These are phyloP conservation scores for Melopsittacus undulatus DNA, from an alignment of 2,797 vertebrate genomes.

Conservation along the genomic window DNA sequence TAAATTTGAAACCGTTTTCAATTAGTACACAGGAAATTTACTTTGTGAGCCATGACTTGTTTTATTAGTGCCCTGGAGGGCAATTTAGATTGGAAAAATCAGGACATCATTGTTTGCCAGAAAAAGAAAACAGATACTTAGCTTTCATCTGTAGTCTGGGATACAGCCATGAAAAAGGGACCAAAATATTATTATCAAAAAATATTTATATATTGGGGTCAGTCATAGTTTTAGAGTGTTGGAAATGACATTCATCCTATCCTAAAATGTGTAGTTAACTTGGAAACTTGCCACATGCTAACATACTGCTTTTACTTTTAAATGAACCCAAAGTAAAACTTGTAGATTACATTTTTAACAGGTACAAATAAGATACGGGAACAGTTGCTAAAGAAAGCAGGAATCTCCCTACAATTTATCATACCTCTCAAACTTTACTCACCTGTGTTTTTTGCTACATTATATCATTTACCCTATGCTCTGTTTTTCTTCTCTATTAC, in stretches of 20 bases:
- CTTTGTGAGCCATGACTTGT: constrained; percentile 57
- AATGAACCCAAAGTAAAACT: background rate
- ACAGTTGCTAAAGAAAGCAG: background rate
- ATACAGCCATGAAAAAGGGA: constrained; percentile 27
- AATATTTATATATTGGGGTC: constrained; percentile 41
- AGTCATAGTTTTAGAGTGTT: constrained; percentile 36
- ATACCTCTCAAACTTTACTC: background rate
- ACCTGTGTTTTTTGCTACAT: background rate
- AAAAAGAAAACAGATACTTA: constrained; percentile 60
- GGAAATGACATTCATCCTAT: background rate
- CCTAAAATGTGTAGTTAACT: background rate
- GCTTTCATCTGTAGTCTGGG: constrained; percentile 22
- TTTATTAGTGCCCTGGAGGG: constrained; percentile 62
- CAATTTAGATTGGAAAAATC: constrained; percentile 66
- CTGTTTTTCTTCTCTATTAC: background rate
- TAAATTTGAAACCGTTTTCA: constrained; percentile 66
- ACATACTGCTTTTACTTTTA: background rate
- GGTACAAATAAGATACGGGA: background rate
- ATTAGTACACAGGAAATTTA: constrained; percentile 70
- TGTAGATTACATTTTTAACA: background rate
- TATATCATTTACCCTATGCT: background rate
- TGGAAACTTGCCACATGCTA: constrained; percentile 16
- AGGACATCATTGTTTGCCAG: constrained; percentile 57
- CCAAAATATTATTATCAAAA: constrained; percentile 45
- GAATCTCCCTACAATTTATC: background rate